These are phyloP conservation scores for Piscicola geometra DNA, from an alignment of 2,888 invertebrate genomes.

Conservation along the genomic window DNA sequence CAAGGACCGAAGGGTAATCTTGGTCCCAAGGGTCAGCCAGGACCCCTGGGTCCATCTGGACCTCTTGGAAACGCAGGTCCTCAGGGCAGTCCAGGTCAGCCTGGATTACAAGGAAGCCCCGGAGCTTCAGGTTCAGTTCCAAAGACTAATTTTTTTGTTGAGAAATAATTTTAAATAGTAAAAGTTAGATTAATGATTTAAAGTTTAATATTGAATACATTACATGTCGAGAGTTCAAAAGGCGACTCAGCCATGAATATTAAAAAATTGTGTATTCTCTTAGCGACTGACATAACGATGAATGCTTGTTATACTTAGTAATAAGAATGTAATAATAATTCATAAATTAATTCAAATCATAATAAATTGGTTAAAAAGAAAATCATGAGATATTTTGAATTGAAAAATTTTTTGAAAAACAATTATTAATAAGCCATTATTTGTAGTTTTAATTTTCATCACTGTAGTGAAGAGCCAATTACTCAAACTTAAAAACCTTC, in stretches of 20 bases:
- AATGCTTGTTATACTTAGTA: too few relatives aligned
- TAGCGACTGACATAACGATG: too few relatives aligned
- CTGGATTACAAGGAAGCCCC: constrained; percentile 5
- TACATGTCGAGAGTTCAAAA: too few relatives aligned
- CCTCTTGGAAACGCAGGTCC: constrained; percentile 22
- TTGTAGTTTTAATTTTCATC: neutral
- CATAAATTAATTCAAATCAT: too few relatives aligned
- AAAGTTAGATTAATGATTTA: neutral
- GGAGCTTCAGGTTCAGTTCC: neutral
- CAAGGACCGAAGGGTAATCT: constrained; percentile 13
- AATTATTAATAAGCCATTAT: neutral
- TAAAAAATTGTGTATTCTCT: too few relatives aligned
- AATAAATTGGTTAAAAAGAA: too few relatives aligned
- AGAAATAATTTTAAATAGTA: constrained; percentile 4
- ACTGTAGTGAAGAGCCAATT: neutral
- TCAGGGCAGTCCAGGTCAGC: constrained; percentile 1
- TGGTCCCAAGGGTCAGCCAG: constrained; percentile 30
- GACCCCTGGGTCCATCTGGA: constrained; percentile 24
- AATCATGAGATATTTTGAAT: neutral
- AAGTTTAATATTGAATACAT: too few relatives aligned
- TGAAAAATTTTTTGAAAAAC: neutral
- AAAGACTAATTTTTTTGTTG: neutral
- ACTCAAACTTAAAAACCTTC: too few relatives aligned
- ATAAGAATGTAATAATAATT: too few relatives aligned
- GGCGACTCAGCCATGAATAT: too few relatives aligned